Evolutionary conservation across 2,888 invertebrate species (phyloP).

Genomic region (Yponomeuta cagnagella): DNA sequence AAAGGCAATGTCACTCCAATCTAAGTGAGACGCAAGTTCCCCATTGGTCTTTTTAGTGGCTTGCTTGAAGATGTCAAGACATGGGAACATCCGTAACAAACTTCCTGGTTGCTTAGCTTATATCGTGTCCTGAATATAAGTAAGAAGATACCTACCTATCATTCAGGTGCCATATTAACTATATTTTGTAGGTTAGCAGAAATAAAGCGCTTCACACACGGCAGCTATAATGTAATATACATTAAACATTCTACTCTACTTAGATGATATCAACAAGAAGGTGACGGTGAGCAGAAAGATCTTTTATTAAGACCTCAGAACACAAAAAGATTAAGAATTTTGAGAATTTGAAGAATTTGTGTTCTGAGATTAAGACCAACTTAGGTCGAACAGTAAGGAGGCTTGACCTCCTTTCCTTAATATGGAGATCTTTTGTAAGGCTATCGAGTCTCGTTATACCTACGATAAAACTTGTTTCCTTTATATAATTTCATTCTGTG

Average conservation of each 20-base stretch:
- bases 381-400: conserved; percentile 39
- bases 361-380: background rate
- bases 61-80: background rate
- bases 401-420: conserved; percentile 62
- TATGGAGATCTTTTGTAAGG: conserved; percentile 65
- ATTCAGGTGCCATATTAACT: too few species aligned
- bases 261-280: background rate
- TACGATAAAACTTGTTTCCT: conserved; percentile 27
- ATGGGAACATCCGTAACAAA: background rate
- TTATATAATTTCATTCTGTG: conserved; percentile 8
- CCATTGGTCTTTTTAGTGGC: background rate
- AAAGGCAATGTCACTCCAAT: too few species aligned
- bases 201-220: too few species aligned
- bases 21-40: too few species aligned
- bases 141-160: too few species aligned
- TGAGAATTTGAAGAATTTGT: too few species aligned
- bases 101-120: too few species aligned
- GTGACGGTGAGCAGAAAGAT: background rate
- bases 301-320: background rate
- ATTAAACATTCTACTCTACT: background rate
- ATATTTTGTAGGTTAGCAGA: too few species aligned
- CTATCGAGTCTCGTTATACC: conserved; percentile 31
- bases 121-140: too few species aligned
- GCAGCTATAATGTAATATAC: too few species aligned
- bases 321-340: too few species aligned